Evolutionary conservation across 2,797 vertebrate genomes (phyloP), one percentile per base, ranked within the genome.

Genomic region (Geotrypetes seraphini): DNA sequence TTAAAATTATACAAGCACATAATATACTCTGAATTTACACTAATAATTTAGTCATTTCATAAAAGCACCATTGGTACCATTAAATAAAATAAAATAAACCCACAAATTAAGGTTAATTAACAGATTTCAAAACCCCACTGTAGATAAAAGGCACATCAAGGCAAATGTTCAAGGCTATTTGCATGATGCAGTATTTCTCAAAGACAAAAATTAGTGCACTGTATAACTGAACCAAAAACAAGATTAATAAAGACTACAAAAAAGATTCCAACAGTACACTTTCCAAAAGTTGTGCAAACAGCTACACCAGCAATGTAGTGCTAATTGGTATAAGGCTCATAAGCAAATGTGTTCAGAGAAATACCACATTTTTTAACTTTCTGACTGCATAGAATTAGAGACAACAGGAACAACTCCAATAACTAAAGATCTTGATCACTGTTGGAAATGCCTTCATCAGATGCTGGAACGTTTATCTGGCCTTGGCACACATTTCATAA

Each of bases 401-500:
- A 1, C 5, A n/a, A n/a, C n/a, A 50, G 15, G 33, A 47, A 21
- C 7, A 9, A 60, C 37, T 31, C 31, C 24, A 22, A 8, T 52
- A 20, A 30, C 56, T 44, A 7, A 5, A 7, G 8, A 8, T 18
- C 28, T 2, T n/a, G n/a, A n/a, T n/a, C n/a, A n/a, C n/a, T n/a
- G n/a, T n/a, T n/a, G n/a, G n/a, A n/a, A n/a, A n/a, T n/a, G 51
- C 28, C 50, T 38, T 42, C 43, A 27, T 90, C 85, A 93, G 37
- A 80, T 85, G 46, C 80, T 62, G 1, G 66, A 69, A 49, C 83
- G 87, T 43, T 82, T 85, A 44, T 97, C 90, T 1, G 69, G 47
- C 28, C 85, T 78, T 0, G 85, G 77, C 43, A 87, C 70, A 48
- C 84, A 92, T 55, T 70, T 83, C 47, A 80, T 76, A 11, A 86